phyloP scores from a whole-genome alignment of 2,113 vertebrate species.

The Odocoileus virginianus region DNA sequence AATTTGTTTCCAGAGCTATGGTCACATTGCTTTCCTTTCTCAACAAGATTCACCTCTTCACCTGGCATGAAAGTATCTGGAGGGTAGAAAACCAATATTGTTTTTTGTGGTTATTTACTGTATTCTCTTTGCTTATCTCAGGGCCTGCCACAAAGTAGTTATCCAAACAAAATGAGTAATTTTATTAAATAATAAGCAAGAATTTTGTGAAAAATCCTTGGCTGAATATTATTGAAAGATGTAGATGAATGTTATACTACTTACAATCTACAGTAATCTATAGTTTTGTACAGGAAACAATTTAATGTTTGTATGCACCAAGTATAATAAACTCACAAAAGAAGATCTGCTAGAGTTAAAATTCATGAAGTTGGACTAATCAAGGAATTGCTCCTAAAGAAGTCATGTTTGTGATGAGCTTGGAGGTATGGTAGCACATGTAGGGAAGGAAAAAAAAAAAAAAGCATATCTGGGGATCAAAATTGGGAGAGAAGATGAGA shows the following conservation, averaged over 20 bases:
- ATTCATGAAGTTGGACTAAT: not conserved
- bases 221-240: not conserved
- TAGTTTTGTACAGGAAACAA: not conserved
- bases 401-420: not conserved
- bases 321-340: not conserved
- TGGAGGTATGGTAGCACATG: not conserved
- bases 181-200: not conserved
- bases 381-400: not conserved
- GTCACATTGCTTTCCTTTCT: not conserved
- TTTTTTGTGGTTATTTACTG: not conserved
- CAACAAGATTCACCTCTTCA: not conserved
- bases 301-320: not conserved
- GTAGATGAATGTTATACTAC: not conserved
- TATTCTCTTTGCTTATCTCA: not conserved
- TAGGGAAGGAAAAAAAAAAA: not conserved
- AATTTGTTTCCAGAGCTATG: not conserved
- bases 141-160: not conserved
- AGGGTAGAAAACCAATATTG: not conserved
- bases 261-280: not conserved
- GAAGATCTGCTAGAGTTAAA: not conserved
- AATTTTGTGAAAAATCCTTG: not conserved
- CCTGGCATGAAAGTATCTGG: not conserved
- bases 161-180: not conserved
- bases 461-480: not conserved
- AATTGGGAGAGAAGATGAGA: not conserved